These are phyloP conservation scores for Microctenopoma steveboyesi DNA, from an alignment of 2,797 vertebrate species.

Conservation along the genomic window DNA sequence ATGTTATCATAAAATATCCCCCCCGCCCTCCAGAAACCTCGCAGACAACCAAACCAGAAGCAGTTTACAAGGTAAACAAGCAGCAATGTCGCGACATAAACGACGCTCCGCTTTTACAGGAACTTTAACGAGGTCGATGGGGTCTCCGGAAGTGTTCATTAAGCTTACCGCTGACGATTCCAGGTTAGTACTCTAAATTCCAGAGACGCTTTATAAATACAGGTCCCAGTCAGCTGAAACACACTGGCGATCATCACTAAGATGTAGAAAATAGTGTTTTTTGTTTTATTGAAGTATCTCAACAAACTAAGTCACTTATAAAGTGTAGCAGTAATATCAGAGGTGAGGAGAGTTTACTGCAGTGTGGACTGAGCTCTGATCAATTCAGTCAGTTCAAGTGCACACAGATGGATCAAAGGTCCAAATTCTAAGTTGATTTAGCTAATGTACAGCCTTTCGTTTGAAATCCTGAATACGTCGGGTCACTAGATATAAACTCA, in stretches of 20 bases:
- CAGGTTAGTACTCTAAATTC: conserved; percentile 56
- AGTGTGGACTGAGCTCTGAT: conserved; percentile 61
- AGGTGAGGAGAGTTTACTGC: conserved; percentile 77
- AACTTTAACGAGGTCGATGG: conserved; percentile 34
- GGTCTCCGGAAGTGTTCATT: conserved; percentile 49
- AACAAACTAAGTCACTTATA: conserved; percentile 78
- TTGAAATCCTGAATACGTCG: conserved; percentile 45
- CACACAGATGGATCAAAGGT: conserved; percentile 4
- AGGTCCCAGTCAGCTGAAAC: conserved; percentile 65
- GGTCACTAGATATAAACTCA: conserved; percentile 45
- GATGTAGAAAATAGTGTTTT: conserved; percentile 80
- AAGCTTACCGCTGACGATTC: conserved; percentile 49
- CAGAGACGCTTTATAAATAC: conserved; percentile 61
- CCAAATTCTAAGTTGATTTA: conserved; percentile 21
- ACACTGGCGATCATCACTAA: conserved; percentile 64
- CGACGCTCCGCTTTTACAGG: conserved; percentile 2
- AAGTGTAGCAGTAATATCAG: conserved; percentile 80
- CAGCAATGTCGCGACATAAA: conserved; percentile 11
- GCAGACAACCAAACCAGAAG: conserved; percentile 31
- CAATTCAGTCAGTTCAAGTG: conserved; percentile 69
- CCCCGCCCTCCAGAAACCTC: conserved; percentile 21
- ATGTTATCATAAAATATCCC: conserved; percentile 62
- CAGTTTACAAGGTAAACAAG: neutral
- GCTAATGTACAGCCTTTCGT: conserved; percentile 29
- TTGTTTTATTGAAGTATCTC: conserved; percentile 81